Conservation (phyloP, 1,140 invertebrate species). For the Hyles euphorbiae region DNA sequence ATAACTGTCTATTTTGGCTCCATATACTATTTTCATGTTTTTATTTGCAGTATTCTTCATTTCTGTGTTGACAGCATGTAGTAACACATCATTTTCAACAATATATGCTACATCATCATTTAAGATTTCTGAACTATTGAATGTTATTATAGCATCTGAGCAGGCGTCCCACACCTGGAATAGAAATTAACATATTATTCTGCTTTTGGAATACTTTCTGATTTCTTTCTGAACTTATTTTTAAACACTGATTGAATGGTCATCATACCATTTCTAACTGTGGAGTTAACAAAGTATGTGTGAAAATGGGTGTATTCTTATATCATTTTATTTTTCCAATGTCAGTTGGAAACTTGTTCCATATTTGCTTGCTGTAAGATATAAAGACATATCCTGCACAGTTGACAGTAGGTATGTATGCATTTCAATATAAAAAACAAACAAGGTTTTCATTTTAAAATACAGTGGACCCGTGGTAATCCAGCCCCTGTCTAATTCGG, state of each 20-base stretch:
- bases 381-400: too few species aligned
- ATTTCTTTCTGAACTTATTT: not conserved
- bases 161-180: conserved; percentile 92
- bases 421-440: too few species aligned
- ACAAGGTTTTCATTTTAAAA: too few species aligned
- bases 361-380: too few species aligned
- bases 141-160: conserved; percentile 91
- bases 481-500: too few species aligned
- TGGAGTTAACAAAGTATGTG: too few species aligned
- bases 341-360: not conserved
- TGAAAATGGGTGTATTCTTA: too few species aligned
- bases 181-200: conserved; percentile 11
- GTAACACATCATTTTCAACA: conserved; percentile 94
- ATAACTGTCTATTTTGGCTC: conserved; percentile 54
- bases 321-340: too few species aligned
- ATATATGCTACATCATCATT: conserved; percentile 89
- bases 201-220: not conserved
- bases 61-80: conserved; percentile 81
- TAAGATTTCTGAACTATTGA: conserved; percentile 85
- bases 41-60: conserved; percentile 36
- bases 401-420: too few species aligned
- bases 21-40: conserved; percentile 58
- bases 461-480: too few species aligned
- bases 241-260: not conserved
- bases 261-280: too few species aligned